These are phyloP conservation scores for Drosophila anomelani DNA, from an alignment of 2,888 invertebrate genomes.

Conservation along the genomic window DNA sequence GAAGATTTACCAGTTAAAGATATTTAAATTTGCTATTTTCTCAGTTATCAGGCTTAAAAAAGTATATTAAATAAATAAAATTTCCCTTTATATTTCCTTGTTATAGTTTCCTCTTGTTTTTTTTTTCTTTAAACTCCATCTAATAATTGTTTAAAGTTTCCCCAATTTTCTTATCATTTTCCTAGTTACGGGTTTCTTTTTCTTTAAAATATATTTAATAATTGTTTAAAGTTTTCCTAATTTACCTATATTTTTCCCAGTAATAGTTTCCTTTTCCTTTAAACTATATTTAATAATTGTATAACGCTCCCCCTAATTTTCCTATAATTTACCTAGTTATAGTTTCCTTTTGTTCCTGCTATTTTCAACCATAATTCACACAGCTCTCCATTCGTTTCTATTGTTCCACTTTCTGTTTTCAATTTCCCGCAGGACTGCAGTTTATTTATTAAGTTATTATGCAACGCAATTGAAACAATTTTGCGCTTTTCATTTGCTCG, in stretches of 20 bases:
- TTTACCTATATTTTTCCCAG: not conserved
- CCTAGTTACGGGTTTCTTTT: no score
- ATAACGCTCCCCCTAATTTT: no score
- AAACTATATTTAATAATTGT: no score
- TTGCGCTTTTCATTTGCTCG: slow-evolving; percentile 27
- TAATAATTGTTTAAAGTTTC: no score
- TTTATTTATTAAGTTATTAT: slow-evolving; percentile 40
- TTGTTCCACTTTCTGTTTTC: slow-evolving; percentile 6
- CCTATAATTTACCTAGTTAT: no score
- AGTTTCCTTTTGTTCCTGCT: not conserved
- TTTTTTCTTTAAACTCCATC: no score
- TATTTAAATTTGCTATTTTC: not conserved
- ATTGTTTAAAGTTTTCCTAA: not conserved
- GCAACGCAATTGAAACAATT: slow-evolving; percentile 38
- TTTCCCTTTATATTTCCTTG: not conserved
- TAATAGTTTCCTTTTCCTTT: no score
- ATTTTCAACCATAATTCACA: not conserved
- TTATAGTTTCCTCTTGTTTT: not conserved
- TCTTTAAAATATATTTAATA: not conserved
- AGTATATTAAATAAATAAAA: not conserved
- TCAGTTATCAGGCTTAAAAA: not conserved
- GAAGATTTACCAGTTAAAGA: not conserved
- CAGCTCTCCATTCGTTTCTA: not conserved
- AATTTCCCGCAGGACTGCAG: slow-evolving; percentile 23
- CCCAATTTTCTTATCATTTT: no score